These are phyloP conservation scores for Danionella cerebrum DNA, from an alignment of 2,113 vertebrate genomes.

Conservation along the genomic window DNA sequence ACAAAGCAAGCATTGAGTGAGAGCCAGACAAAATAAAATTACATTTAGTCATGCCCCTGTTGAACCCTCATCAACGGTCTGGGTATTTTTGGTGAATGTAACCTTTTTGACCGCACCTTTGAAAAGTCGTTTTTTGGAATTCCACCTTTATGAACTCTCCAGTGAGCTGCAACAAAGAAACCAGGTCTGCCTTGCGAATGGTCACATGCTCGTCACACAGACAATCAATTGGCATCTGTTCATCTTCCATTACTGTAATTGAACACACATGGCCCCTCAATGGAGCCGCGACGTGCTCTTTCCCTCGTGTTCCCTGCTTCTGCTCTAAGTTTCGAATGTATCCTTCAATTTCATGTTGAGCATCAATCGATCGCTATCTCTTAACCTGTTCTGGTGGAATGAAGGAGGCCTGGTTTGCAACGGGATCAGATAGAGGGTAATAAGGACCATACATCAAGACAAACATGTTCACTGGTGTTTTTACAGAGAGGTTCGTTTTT, in stretches of 20 bases:
- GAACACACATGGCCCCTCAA: slow-evolving; percentile 17
- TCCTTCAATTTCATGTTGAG: background rate
- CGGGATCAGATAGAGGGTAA: background rate
- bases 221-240: slow-evolving; percentile 4
- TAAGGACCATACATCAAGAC: too few relatives aligned
- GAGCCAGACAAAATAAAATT: background rate
- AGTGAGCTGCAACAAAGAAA: too few relatives aligned
- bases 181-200: background rate
- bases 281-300: background rate
- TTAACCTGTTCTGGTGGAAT: background rate
- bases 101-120: too few relatives aligned
- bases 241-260: slow-evolving; percentile 8
- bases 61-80: background rate
- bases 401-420: background rate
- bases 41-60: background rate
- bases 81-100: background rate
- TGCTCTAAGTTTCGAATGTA: background rate
- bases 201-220: background rate
- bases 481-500: too few relatives aligned
- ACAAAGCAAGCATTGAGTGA: background rate
- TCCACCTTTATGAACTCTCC: too few relatives aligned
- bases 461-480: too few relatives aligned
- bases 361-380: background rate
- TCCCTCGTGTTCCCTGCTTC: background rate
- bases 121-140: too few relatives aligned